These are phyloP conservation scores for Cantharis rufa DNA, from an alignment of 2,888 invertebrate genomes.

Conservation along the genomic window DNA sequence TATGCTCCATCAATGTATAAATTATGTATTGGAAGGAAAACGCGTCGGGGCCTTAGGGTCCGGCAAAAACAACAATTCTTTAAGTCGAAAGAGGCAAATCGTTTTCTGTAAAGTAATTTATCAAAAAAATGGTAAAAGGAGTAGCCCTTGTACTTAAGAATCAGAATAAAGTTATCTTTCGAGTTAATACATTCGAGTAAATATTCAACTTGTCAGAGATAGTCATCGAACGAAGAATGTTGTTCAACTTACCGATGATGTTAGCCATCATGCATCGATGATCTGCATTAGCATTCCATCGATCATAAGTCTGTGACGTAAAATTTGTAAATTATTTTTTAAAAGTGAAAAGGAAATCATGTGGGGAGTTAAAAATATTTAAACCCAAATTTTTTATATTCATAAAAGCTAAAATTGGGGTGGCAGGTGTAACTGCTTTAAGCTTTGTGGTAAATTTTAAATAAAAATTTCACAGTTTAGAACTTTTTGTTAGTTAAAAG, in stretches of 20 bases:
- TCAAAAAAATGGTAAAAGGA: constrained; percentile 25
- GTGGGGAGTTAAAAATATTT: neutral
- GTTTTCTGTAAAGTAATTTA: constrained; percentile 18
- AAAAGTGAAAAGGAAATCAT: neutral
- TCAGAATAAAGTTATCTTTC: constrained; percentile 22
- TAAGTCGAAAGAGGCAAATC: constrained; percentile 15
- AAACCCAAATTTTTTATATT: neutral
- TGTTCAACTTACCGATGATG: constrained; percentile 19
- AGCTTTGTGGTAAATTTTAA: constrained; percentile 6
- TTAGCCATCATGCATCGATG: constrained; percentile 22
- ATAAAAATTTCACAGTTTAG: constrained; percentile 12
- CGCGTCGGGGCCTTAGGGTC: constrained; percentile 6
- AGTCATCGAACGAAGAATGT: constrained; percentile 25
- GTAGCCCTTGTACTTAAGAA: constrained; percentile 23
- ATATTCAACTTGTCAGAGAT: constrained; percentile 27
- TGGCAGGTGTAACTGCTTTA: constrained; percentile 7
- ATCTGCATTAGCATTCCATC: constrained; percentile 27
- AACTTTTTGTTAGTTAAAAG: constrained; percentile 9
- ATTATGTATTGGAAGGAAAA: constrained; percentile 18
- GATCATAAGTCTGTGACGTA: constrained; percentile 21
- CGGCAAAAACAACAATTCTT: constrained; percentile 11
- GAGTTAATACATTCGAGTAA: constrained; percentile 24
- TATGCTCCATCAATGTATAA: constrained; percentile 13
- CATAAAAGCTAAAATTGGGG: neutral
- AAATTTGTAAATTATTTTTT: constrained; percentile 23